Conservation (phyloP, 2,797 vertebrate species). For the Melanotaenia trifasciata region DNA sequence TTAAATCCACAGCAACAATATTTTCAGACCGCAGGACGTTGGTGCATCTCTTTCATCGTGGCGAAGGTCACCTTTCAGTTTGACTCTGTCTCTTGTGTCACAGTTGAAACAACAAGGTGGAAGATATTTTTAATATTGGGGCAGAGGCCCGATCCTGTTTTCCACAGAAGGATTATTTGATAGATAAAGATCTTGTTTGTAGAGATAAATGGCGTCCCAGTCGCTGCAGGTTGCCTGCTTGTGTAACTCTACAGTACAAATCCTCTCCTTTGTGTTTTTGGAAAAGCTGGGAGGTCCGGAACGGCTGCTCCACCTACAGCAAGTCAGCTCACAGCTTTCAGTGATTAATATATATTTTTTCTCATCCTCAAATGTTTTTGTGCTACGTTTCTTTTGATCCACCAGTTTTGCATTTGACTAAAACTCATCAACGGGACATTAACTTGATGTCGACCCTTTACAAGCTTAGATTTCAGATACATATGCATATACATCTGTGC, state of each 20-base stretch:
- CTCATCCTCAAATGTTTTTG: not conserved
- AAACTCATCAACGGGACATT: not conserved
- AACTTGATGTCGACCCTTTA: not conserved
- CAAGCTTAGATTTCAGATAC: not conserved
- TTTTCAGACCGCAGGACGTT: constrained; percentile 22
- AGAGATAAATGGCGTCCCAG: constrained; percentile 39
- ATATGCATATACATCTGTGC: constrained; percentile 5
- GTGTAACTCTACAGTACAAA: constrained; percentile 24
- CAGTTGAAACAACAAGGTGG: constrained; percentile 26
- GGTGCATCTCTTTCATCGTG: constrained; percentile 17
- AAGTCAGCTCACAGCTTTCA: not conserved
- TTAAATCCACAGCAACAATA: constrained; percentile 1
- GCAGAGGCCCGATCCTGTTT: constrained; percentile 17
- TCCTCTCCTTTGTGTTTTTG: constrained; percentile 20
- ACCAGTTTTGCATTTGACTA: not conserved
- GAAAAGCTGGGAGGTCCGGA: constrained; percentile 34
- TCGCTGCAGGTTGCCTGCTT: constrained; percentile 25
- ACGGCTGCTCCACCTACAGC: not conserved
- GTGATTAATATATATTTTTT: not conserved
- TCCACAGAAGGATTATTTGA: constrained; percentile 24
- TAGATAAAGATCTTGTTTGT: constrained; percentile 49
- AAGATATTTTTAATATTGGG: constrained; percentile 12
- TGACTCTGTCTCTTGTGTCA: constrained; percentile 3
- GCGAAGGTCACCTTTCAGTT: constrained; percentile 18
- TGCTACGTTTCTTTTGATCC: not conserved